These are phyloP conservation scores for Holcopasites calliopsidis DNA, from an alignment of 1,140 invertebrate species.

Conservation along the genomic window DNA sequence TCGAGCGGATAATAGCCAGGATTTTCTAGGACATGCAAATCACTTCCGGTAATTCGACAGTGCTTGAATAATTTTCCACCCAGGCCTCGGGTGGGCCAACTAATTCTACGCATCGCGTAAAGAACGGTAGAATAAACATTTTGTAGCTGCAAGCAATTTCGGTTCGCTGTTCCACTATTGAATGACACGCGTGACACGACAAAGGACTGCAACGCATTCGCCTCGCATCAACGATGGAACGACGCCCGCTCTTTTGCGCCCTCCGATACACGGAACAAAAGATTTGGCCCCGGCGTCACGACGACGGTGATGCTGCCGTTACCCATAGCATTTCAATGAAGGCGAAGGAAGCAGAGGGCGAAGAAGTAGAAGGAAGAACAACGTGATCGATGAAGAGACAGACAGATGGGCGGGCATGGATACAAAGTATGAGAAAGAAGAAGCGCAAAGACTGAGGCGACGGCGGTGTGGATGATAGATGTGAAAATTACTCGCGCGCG, in stretches of 20 bases:
- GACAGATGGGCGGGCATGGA: not conserved
- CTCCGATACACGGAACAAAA: no score
- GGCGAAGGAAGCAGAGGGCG: not conserved
- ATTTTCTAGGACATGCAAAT: conserved; percentile 42
- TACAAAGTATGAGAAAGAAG: conserved; percentile 2
- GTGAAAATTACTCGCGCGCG: not conserved
- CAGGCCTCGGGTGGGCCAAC: not conserved
- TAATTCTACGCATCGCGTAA: no score
- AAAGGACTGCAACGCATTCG: no score
- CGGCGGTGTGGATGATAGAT: not conserved
- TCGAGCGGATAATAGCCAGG: conserved; percentile 1
- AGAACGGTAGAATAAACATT: no score
- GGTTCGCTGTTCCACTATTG: not conserved
- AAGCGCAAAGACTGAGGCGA: not conserved
- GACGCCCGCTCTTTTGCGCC: not conserved
- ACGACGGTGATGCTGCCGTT: not conserved
- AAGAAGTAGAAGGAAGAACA: not conserved
- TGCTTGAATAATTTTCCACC: conserved; percentile 10
- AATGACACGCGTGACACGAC: not conserved
- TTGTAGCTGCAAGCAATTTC: no score
- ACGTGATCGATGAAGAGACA: conserved; percentile 18
- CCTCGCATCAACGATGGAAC: not conserved
- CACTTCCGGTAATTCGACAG: conserved; percentile 33
- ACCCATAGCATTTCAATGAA: not conserved
- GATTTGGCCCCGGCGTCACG: not conserved